Conservation (phyloP, 2,888 invertebrate species). For the Strigamia maritima region DNA sequence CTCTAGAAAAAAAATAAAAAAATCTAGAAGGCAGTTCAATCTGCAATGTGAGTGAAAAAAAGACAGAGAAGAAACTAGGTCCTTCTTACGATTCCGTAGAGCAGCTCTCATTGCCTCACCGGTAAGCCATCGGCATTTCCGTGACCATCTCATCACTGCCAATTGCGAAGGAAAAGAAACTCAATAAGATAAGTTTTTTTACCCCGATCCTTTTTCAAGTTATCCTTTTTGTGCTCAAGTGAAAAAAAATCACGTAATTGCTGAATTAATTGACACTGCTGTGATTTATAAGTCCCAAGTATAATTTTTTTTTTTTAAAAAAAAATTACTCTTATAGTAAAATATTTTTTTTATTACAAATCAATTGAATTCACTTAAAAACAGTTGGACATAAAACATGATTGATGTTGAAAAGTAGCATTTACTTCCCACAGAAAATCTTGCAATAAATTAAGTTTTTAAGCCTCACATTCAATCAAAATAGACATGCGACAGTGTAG, state of each 20-base stretch:
- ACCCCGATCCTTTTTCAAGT: background rate
- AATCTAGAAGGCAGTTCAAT: slow-evolving; percentile 21
- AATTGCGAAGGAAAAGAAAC: slow-evolving; percentile 22
- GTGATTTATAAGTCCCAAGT: slow-evolving; percentile 1
- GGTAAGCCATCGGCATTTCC: slow-evolving; percentile 32
- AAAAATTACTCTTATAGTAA: background rate
- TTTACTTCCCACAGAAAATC: background rate
- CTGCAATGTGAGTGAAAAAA: slow-evolving; percentile 25
- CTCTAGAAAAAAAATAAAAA: background rate
- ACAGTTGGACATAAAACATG: background rate
- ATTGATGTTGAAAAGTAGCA: background rate
- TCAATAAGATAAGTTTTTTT: slow-evolving; percentile 19
- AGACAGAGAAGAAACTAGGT: background rate
- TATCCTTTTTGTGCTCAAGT: background rate
- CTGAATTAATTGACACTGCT: slow-evolving; percentile 28
- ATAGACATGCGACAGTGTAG: background rate
- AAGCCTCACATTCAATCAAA: background rate
- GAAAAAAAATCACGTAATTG: slow-evolving; percentile 8
- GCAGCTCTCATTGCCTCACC: slow-evolving; percentile 23
- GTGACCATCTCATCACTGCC: slow-evolving; percentile 34
- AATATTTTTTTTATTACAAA: too few species aligned
- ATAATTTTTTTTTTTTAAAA: background rate
- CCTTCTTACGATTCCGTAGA: slow-evolving; percentile 30
- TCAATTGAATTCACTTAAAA: background rate
- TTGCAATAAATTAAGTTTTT: background rate